Evolutionary conservation across 2,797 vertebrate genomes (phyloP).

Genomic region (Rousettus madagascariensis): DNA sequence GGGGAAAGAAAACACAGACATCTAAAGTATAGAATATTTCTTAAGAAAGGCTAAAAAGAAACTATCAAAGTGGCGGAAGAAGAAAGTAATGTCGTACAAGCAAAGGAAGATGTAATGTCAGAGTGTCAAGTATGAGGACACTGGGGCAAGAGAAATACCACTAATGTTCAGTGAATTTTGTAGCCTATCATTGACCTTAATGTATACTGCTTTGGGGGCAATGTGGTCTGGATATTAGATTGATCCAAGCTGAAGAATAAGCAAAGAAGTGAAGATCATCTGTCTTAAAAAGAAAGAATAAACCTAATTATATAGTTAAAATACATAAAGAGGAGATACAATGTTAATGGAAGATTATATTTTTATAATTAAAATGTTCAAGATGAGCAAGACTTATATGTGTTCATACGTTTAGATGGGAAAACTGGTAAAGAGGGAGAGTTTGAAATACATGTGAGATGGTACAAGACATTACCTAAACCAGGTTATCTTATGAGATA

Average conservation of each 20-base stretch:
- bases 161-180: neutral
- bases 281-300: neutral
- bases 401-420: neutral
- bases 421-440: neutral
- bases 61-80: neutral
- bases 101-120: neutral
- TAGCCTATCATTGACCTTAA: neutral
- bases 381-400: neutral
- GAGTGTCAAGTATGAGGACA: neutral
- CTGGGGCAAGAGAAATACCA: neutral
- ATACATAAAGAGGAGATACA: neutral
- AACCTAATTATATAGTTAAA: neutral
- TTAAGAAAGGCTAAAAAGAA: neutral
- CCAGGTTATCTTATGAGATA: neutral
- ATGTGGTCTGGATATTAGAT: neutral
- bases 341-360: neutral
- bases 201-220: neutral
- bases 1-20: neutral
- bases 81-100: neutral
- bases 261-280: neutral
- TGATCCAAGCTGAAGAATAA: neutral
- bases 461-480: neutral
- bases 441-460: neutral
- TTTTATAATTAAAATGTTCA: slow-evolving; percentile 1
- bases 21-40: neutral